These are phyloP conservation scores for Antitype chi DNA, from an alignment of 2,888 invertebrate genomes.

Conservation along the genomic window DNA sequence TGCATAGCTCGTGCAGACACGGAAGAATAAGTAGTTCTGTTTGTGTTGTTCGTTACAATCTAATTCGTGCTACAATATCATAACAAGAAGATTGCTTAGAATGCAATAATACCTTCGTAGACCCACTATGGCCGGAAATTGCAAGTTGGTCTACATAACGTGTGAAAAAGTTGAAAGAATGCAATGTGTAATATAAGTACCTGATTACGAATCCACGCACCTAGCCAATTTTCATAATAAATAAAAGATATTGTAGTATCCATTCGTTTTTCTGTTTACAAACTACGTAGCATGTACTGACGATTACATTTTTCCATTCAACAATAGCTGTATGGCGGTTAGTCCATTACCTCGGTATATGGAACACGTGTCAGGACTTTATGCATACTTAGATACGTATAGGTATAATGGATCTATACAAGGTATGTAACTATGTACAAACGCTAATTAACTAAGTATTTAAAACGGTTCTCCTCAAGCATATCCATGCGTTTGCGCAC, in stretches of 20 bases:
- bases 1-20: not conserved
- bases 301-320: conserved; percentile 2
- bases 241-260: not conserved
- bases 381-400: not conserved
- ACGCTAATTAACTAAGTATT: conserved; percentile 48
- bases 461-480: conserved; percentile 46
- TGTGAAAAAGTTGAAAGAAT: conserved; percentile 34
- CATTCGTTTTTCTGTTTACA: not conserved
- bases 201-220: not conserved
- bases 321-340: conserved; percentile 6
- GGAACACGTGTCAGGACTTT: conserved; percentile 30
- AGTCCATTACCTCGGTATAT: conserved; percentile 6
- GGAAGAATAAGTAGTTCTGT: conserved; percentile 4
- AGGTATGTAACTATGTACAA: conserved; percentile 7
- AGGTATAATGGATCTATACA: not conserved
- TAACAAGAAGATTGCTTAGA: not conserved
- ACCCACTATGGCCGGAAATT: conserved; percentile 19
- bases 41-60: not conserved
- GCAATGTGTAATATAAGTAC: conserved; percentile 1
- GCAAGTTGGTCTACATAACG: conserved; percentile 15
- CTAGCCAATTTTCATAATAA: not conserved
- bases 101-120: not conserved
- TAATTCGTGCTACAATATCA: not conserved
- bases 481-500: conserved; percentile 42
- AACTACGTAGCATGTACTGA: not conserved